A percentile compares a stretch with the other conserved stretches of the same genome.
These are phyloP conservation scores for Caenorhabditis doughertyi DNA, from an alignment of 2,888 invertebrate species.

Conservation along the genomic window DNA sequence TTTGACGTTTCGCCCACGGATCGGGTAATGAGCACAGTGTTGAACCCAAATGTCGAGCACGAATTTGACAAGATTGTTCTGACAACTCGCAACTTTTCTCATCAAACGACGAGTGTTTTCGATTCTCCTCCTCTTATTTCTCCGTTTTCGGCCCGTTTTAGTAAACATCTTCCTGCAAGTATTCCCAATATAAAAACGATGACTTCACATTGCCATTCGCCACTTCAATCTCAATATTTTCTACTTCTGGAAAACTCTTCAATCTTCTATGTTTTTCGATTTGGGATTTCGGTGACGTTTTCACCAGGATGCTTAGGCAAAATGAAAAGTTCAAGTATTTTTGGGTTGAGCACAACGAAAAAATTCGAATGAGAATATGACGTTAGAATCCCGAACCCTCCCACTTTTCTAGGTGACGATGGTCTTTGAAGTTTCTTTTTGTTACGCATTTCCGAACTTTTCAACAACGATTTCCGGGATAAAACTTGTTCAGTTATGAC, in stretches of 20 bases:
- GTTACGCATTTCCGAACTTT: slow-evolving; percentile 40
- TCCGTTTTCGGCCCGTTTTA: slow-evolving; percentile 28
- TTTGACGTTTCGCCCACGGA: slow-evolving; percentile 19
- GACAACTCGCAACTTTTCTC: slow-evolving; percentile 47
- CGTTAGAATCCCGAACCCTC: slow-evolving; percentile 45
- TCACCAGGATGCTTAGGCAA: slow-evolving; percentile 13
- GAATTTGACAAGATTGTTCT: slow-evolving; percentile 42
- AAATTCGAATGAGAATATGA: slow-evolving; percentile 12
- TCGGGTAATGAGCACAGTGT: slow-evolving; percentile 10
- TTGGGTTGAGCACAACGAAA: slow-evolving; percentile 9
- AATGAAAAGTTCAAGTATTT: slow-evolving; percentile 64
- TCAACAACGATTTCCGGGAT: slow-evolving; percentile 14
- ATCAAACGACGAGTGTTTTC: slow-evolving; percentile 42
- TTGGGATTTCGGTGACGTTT: slow-evolving; percentile 22
- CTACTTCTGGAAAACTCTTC: slow-evolving; percentile 24
- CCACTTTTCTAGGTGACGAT: slow-evolving; percentile 27
- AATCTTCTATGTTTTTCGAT: neutral
- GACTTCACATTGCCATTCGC: slow-evolving; percentile 29
- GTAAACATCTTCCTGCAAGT: slow-evolving; percentile 52
- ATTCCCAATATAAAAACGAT: slow-evolving; percentile 37
- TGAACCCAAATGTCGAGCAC: neutral
- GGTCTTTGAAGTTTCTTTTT: slow-evolving; percentile 45
- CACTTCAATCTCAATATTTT: slow-evolving; percentile 43
- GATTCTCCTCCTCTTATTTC: slow-evolving; percentile 6
- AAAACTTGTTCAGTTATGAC: neutral